Evolutionary conservation across 2,113 vertebrate genomes (phyloP), one percentile per base, ranked within the genome.

Genomic region (Lepus europaeus): DNA sequence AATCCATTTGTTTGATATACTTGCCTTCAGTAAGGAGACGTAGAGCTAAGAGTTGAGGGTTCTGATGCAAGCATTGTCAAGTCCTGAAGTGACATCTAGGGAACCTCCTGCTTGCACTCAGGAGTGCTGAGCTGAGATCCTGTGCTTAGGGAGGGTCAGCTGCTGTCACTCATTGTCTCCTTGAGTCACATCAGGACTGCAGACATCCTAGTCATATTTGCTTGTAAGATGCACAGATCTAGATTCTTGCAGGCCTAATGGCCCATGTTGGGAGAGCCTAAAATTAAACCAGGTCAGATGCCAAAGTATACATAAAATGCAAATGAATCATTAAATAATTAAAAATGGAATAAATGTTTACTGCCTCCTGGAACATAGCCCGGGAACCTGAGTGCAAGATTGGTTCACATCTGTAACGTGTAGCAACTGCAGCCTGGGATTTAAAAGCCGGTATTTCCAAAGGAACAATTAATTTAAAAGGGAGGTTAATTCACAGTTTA

Each of bases 401-500:
- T 92, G 91, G 94, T 74, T 69, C 23, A n/a, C 0, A 0, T 36
- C 36, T 93, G 53, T 25, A 51, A 81, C n/a, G 95, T 27, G 76
- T 92, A 86, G 91, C 79, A 94, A 89, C 51, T 53, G 29, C 69
- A 90, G 33, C 45, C 45, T 0, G 4, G 64, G 59, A 84, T 92
- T 95, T 97, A 94, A 97, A 97, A 97, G 53, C 53, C 27, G 20
- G 22, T 29, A 84, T 96, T 95, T 97, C 61, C 68, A 96, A 96
- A 97, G 95, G 94, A 90, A 95, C 93, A 97, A 95, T 97, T 97
- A 97, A 96, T 96, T 97, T 68, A 97, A 97, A 92, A 97, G 66
- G 72, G 70, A 96, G 69, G 56, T 77, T 95, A 97, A 77, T 83
- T 97, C 77, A 91, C 89, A 91, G 68, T 96, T 96, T 97, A 83